Conservation (phyloP, 2,113 vertebrate species). For the Gasterosteus aculeatus region DNA sequence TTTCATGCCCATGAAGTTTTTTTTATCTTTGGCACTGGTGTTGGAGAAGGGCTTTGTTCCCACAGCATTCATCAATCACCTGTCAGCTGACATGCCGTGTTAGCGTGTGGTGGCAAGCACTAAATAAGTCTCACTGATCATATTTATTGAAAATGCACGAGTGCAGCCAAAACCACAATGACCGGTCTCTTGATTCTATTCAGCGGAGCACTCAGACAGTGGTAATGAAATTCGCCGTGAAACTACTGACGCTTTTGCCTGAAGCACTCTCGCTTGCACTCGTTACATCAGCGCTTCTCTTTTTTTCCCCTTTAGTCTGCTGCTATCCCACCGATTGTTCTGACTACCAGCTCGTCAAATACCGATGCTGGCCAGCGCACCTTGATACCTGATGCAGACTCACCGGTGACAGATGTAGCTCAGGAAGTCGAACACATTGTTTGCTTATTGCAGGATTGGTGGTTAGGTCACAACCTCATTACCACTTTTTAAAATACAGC, state of each 20-base stretch:
- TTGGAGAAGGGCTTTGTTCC: background rate
- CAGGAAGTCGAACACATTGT: background rate
- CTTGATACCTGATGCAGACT: no score
- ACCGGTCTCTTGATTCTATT: background rate
- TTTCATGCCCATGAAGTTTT: background rate
- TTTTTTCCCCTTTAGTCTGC: no score
- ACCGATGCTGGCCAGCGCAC: no score
- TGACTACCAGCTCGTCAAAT: no score
- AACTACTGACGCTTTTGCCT: constrained; percentile 3
- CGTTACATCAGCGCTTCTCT: background rate
- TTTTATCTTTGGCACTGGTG: background rate
- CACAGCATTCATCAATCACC: background rate
- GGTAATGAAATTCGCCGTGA: constrained; percentile 3
- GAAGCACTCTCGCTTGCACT: background rate
- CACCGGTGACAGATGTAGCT: background rate
- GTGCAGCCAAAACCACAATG: background rate
- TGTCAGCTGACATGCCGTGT: background rate
- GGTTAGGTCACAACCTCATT: background rate
- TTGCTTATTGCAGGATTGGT: background rate
- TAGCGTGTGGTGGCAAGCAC: background rate
- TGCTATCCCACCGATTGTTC: no score
- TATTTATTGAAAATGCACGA: background rate
- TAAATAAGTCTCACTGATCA: constrained; percentile 1
- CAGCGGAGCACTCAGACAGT: background rate
- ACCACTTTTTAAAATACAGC: background rate